phyloP scores from a whole-genome alignment of 53 echinoderm and acorn worm genomes.

The Actinopyga echinites region DNA sequence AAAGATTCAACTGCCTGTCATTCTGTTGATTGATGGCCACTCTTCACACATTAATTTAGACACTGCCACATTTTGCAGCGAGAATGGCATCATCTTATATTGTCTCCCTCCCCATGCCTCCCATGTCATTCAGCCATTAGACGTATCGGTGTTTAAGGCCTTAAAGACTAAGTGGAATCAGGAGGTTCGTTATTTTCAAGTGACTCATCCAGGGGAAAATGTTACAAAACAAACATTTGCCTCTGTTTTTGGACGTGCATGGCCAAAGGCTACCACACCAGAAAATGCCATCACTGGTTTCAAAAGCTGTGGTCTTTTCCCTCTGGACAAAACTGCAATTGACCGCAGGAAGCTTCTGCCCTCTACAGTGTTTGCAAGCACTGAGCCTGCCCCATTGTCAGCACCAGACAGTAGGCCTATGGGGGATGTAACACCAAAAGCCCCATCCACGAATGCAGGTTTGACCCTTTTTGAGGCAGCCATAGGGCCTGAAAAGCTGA shows the following conservation, averaged over 20 bases:
- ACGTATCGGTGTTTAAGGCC: slow-evolving; percentile 26
- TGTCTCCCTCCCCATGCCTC: slow-evolving; percentile 58
- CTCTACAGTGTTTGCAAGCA: neutral
- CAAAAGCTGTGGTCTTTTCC: slow-evolving; percentile 25
- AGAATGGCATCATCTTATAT: slow-evolving; percentile 29
- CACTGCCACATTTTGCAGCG: slow-evolving; percentile 11
- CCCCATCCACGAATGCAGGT: neutral
- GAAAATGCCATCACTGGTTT: slow-evolving; percentile 29
- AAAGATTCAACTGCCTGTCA: neutral
- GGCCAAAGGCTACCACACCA: slow-evolving; percentile 1
- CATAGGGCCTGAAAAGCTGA: neutral
- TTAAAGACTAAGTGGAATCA: slow-evolving; percentile 35
- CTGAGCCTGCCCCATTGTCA: neutral
- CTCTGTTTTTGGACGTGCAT: slow-evolving; percentile 26
- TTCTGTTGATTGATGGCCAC: slow-evolving; percentile 24
- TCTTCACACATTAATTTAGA: slow-evolving; percentile 18
- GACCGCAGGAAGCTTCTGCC: slow-evolving; percentile 30
- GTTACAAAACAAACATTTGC: slow-evolving; percentile 47
- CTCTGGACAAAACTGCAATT: neutral
- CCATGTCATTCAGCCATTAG: slow-evolving; percentile 48
- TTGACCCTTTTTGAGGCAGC: neutral
- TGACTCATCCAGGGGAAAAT: slow-evolving; percentile 21
- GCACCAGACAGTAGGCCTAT: neutral
- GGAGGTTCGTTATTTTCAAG: slow-evolving; percentile 18
- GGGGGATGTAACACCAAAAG: neutral